Evolutionary conservation across 2,888 invertebrate genomes (phyloP).

Genomic region (Oxyteleia sp.): DNA sequence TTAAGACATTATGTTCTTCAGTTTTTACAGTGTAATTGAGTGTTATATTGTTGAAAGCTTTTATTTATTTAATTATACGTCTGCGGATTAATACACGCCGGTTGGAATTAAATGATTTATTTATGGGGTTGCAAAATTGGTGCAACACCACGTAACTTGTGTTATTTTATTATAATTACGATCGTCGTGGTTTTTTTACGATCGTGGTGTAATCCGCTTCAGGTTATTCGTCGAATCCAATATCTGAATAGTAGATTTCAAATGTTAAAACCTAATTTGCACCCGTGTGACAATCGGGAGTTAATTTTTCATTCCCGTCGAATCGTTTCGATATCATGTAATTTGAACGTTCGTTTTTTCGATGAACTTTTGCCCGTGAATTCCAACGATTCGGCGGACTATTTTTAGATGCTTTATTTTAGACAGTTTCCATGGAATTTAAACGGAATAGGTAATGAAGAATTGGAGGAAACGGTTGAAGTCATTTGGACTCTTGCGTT

Average conservation of each 20-base stretch:
- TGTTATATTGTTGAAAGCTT: too few relatives aligned
- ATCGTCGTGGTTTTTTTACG: too few relatives aligned
- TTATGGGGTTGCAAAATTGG: neutral
- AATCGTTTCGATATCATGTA: slow-evolving; percentile 4
- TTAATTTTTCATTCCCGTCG: slow-evolving; percentile 15
- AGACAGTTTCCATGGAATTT: slow-evolving; percentile 54
- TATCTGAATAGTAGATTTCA: too few relatives aligned
- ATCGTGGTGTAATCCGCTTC: too few relatives aligned
- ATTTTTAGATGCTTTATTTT: slow-evolving; percentile 4
- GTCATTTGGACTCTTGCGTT: neutral
- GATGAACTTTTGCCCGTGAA: slow-evolving; percentile 11
- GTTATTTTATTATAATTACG: too few relatives aligned
- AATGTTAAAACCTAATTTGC: too few relatives aligned
- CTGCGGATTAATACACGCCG: neutral
- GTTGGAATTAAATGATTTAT: neutral
- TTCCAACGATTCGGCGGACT: slow-evolving; percentile 3
- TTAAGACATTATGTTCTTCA: too few relatives aligned
- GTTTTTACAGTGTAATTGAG: too few relatives aligned
- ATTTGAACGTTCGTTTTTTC: slow-evolving; percentile 15
- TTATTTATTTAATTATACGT: slow-evolving; percentile 28
- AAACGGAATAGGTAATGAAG: neutral
- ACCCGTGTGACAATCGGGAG: slow-evolving; percentile 23
- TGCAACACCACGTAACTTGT: too few relatives aligned
- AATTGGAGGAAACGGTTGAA: neutral
- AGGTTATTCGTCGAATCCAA: too few relatives aligned